Evolutionary conservation across 2,113 vertebrate genomes (phyloP), one percentile per base, ranked within the genome.

Genomic region (Ciconia stormi): DNA sequence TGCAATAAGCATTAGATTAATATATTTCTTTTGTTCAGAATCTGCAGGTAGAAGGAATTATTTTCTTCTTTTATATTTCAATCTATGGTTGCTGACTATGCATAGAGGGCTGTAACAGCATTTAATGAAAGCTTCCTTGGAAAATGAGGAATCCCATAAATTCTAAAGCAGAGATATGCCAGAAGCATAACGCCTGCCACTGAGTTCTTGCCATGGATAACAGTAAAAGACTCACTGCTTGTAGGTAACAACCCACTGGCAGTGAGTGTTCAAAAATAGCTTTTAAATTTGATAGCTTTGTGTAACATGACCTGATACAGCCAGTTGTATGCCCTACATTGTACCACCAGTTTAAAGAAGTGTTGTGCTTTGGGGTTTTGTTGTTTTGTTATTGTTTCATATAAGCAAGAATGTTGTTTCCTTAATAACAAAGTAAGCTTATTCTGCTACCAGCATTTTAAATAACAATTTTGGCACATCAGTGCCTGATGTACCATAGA

Each of bases 151-250:
- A 82, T 89, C 40, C 47, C 66, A 93, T 87, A 93, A 93, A 95
- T 93, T 90, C 80, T 92, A 44, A 89, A 94, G 27, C n/a, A 91
- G 77, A 91, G 71, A 86, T 76, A 85, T 76, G 88, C 94, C 90
- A 94, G 82, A 81, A 97, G 90, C 85, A 78, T 88, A 95, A 96
- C 94, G 94, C 94, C 94, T 97, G 94, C 77, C 62, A 89, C 62
- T 53, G 72, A 78, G 66, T 89, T 63, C 34, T 93, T 95, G 62
- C 62, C 16, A 74, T 42, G 90, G 77, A 90, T 91, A 97, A 81
- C 22, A 67, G 70, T 67, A 95, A 90, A 97, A 87, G 56, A 66
- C 47, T 93, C 78, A 44, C 44, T 84, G 67, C 63, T 97, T 91
- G 67, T 62, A 92, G 94, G 88, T 90, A 96, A 84, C 62, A 93